A percentile compares a stretch with the other conserved stretches of the same genome.
Evolutionary conservation across 2,888 invertebrate species (phyloP).

Genomic region (Hirtodrosophila alboralis): DNA sequence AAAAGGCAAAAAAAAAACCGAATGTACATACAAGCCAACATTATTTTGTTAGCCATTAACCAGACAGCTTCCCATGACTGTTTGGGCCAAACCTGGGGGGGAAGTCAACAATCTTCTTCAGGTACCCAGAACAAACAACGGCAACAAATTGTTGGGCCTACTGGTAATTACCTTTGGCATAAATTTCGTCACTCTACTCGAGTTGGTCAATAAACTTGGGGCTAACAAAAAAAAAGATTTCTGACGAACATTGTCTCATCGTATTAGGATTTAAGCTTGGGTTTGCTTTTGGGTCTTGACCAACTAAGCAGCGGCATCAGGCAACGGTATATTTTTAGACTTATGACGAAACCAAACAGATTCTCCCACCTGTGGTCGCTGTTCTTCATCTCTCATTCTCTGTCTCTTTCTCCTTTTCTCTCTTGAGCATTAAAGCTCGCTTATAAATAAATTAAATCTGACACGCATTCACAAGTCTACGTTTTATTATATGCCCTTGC

Average conservation of each 20-base stretch:
- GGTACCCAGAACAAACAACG: conserved; percentile 38
- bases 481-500: conserved; percentile 22
- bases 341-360: conserved; percentile 65
- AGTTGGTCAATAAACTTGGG: conserved; percentile 72
- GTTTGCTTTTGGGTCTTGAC: conserved; percentile 52
- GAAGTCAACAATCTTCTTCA: conserved; percentile 22
- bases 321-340: conserved; percentile 59
- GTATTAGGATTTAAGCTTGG: conserved; percentile 1
- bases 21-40: too few relatives aligned
- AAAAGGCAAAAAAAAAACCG: conserved; percentile 1
- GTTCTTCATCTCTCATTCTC: neutral
- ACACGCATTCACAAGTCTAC: conserved; percentile 53
- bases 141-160: conserved; percentile 51
- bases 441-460: conserved; percentile 57
- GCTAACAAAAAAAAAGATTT: conserved; percentile 15
- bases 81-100: conserved; percentile 8
- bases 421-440: conserved; percentile 27
- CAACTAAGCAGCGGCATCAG: too few relatives aligned
- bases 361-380: conserved; percentile 36
- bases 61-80: conserved; percentile 32
- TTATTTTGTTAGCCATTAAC: too few relatives aligned
- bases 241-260: conserved; percentile 48
- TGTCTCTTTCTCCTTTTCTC: neutral
- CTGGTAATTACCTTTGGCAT: conserved; percentile 59
- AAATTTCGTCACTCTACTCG: conserved; percentile 64